Evolutionary conservation across 1,140 invertebrate species (phyloP).

Genomic region (Drosophila mojavensis): DNA sequence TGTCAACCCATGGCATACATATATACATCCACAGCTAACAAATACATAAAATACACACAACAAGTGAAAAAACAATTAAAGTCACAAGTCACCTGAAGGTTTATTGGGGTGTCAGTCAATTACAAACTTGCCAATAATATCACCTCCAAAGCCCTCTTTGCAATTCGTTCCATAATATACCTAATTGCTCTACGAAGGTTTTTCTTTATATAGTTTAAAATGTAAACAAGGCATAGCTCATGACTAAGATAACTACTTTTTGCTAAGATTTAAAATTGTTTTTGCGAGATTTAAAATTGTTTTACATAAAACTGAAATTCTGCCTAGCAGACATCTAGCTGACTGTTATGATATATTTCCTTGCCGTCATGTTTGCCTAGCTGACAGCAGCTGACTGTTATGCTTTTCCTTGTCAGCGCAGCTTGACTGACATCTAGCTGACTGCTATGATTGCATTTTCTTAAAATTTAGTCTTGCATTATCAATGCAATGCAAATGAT

Average conservation of each 20-base stretch:
- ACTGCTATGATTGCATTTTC: no score
- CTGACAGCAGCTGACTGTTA: no score
- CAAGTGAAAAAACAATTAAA: conserved; percentile 23
- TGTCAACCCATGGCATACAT: conserved; percentile 39
- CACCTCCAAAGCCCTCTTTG: conserved; percentile 13
- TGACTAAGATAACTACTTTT: no score
- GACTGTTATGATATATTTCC: no score
- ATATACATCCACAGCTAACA: conserved; percentile 6
- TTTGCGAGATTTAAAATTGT: no score
- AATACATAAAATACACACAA: conserved; percentile 11
- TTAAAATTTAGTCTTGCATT: neutral
- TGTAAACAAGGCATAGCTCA: neutral
- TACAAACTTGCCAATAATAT: conserved; percentile 55
- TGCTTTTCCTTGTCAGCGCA: no score
- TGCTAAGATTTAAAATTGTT: no score
- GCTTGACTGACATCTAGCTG: no score
- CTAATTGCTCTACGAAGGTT: conserved; percentile 8
- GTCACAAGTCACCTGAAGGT: conserved; percentile 60
- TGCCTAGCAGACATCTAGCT: no score
- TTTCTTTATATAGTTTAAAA: neutral
- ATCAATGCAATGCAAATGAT: neutral
- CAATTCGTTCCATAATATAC: conserved; percentile 31
- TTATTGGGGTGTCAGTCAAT: conserved; percentile 48
- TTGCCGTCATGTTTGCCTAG: no score
- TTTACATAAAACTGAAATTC: no score